phyloP scores from a whole-genome alignment of 2,113 vertebrate species.

The Tetrao urogallus region DNA sequence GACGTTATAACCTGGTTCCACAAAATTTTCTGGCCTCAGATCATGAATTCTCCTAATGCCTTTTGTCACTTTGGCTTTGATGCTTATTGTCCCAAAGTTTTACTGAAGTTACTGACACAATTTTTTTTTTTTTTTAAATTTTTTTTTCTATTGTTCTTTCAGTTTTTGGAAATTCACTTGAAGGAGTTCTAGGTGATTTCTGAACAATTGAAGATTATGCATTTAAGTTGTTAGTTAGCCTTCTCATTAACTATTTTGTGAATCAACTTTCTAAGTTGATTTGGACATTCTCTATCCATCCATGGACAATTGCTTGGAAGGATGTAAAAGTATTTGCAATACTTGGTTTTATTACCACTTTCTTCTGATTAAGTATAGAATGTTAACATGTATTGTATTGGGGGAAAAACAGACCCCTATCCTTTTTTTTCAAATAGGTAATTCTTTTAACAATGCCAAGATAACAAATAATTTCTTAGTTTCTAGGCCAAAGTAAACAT shows the following conservation, averaged over 20 bases:
- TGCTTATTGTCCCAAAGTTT: neutral
- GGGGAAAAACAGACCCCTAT: neutral
- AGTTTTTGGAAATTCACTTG: neutral
- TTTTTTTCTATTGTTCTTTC: neutral
- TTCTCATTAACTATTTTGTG: neutral
- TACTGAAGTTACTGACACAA: neutral
- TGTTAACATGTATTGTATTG: neutral
- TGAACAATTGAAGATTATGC: neutral
- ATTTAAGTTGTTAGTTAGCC: neutral
- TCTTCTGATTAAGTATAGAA: neutral
- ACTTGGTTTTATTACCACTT: neutral
- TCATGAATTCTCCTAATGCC: neutral
- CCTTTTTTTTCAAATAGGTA: neutral
- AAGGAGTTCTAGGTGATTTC: neutral
- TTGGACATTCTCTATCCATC: neutral
- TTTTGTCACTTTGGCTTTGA: neutral
- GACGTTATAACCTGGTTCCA: neutral
- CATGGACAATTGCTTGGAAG: neutral
- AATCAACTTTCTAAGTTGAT: neutral
- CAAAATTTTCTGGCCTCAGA: neutral
- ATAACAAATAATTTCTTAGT: neutral
- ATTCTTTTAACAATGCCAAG: neutral
- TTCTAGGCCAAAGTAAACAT: slow-evolving; percentile 14
- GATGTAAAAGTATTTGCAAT: neutral
- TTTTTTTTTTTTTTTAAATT: neutral